Evolutionary conservation across 2,113 vertebrate species (phyloP), one percentile per base, ranked within the genome.

Genomic region (Pungitius pungitius): DNA sequence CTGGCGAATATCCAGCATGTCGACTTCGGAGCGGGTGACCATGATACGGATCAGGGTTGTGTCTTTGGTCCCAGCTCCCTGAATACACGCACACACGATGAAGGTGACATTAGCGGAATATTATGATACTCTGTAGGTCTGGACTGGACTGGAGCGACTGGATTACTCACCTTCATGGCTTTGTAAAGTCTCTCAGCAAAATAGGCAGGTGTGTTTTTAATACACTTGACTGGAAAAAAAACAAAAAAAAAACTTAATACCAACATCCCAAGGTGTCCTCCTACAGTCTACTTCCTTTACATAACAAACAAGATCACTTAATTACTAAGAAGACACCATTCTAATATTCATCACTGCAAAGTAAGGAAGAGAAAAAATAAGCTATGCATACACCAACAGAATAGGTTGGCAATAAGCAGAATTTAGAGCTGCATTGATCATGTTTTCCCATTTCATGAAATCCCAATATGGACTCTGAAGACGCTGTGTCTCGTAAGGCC

Each of bases 181-280:
- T 94, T 99, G 90, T 98, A 89, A 61, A 99, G 95, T 69, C 97
- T 96, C 88, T 99, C 97, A 49, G 98, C 98, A 88, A 99, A 99
- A 92, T 97, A 99, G 39, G 86, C 95, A 0, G 95, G 85, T 0
- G 95, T 97, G 80, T 97, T 97, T 91, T 96, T 98, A 82, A 99
- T 95, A 76, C 98, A 99, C 75, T 99, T 99, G 70, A 99, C 98
- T 99, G 86, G 86, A 87, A 88, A 18, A 82, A 30, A 84, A 78
- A 74, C 85, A 87, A 88, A 18, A 82, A 30, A 84, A 78, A 74
- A 75, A 69, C 6, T 43, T 45, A 73, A 60, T 22, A 73, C 12
- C 40, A 65, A 70, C 11, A 65, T 13, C 60, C 4, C 30, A 12
- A 26, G 7, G 22, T 22, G 4, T 20, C 33, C 39, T 12, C 18